phyloP scores from a whole-genome alignment of 1,140 invertebrate species.

The Bathynomus jamesi region DNA sequence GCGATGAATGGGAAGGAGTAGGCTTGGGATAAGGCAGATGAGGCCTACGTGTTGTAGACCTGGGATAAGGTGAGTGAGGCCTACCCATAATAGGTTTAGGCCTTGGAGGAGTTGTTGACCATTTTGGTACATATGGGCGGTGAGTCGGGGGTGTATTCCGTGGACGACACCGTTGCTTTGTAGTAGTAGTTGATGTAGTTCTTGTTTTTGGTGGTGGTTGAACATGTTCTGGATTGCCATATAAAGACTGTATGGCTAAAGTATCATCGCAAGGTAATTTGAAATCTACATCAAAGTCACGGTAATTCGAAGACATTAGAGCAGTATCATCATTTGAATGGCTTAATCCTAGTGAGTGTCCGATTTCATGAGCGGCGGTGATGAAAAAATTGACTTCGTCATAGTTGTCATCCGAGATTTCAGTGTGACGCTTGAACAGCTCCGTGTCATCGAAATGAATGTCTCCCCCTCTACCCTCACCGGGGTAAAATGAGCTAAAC shows the following conservation, averaged over 20 bases:
- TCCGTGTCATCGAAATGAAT: conserved; percentile 46
- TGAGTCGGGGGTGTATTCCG: too few relatives aligned
- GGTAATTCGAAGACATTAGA: conserved; percentile 89
- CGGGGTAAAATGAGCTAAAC: conserved; percentile 45
- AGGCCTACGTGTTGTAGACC: neutral
- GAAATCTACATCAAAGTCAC: conserved; percentile 42
- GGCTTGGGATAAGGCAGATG: neutral
- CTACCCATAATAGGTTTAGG: neutral
- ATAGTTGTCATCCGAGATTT: neutral
- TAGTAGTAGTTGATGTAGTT: neutral
- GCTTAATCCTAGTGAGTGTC: conserved; percentile 80
- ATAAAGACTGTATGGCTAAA: conserved; percentile 38
- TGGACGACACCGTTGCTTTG: too few relatives aligned
- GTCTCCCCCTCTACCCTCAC: conserved; percentile 37
- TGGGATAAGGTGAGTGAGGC: neutral
- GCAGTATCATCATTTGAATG: conserved; percentile 80
- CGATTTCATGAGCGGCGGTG: conserved; percentile 88
- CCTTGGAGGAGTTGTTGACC: neutral
- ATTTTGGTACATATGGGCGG: too few relatives aligned
- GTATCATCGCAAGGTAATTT: conserved; percentile 43
- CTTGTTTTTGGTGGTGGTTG: neutral
- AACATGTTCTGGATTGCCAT: neutral
- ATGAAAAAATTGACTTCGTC: conserved; percentile 73
- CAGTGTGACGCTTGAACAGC: conserved; percentile 40
- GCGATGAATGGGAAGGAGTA: neutral